A percentile compares a stretch with the other conserved stretches of the same genome.
Conservation (phyloP, 2,797 vertebrate species). For the Pampus argenteus region DNA sequence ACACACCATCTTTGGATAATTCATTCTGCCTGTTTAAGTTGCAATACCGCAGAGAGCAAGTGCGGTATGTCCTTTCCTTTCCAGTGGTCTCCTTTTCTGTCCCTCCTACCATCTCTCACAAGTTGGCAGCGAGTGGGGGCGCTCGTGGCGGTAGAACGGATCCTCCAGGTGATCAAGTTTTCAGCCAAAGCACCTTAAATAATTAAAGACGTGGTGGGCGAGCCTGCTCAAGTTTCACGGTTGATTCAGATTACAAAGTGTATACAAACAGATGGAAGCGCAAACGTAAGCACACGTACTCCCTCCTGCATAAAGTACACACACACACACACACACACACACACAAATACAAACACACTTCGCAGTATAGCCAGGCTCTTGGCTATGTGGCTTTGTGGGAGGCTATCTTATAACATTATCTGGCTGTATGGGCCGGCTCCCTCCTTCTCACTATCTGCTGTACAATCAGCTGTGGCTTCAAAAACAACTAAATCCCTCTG, state of each 20-base stretch:
- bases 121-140: slow-evolving; percentile 23
- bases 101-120: slow-evolving; percentile 19
- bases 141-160: slow-evolving; percentile 58
- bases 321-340: slow-evolving; percentile 27
- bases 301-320: slow-evolving; percentile 19
- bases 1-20: slow-evolving; percentile 68
- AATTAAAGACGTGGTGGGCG: slow-evolving; percentile 81
- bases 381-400: slow-evolving; percentile 57
- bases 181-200: slow-evolving; percentile 85
- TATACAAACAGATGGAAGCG: slow-evolving; percentile 73
- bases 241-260: slow-evolving; percentile 81
- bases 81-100: slow-evolving; percentile 57
- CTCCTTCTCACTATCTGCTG: slow-evolving; percentile 64
- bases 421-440: slow-evolving; percentile 42
- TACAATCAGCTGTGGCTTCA: slow-evolving; percentile 71
- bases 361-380: slow-evolving; percentile 37
- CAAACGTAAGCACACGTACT: slow-evolving; percentile 44
- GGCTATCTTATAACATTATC: slow-evolving; percentile 69
- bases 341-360: slow-evolving; percentile 48
- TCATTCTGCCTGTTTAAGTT: slow-evolving; percentile 70
- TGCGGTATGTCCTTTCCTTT: slow-evolving; percentile 69
- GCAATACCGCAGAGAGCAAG: slow-evolving; percentile 65
- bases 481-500: slow-evolving; percentile 78
- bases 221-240: slow-evolving; percentile 79
- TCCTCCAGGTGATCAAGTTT: slow-evolving; percentile 82